phyloP scores from a whole-genome alignment of 1,140 invertebrate species.

The Hirudo medicinalis region DNA sequence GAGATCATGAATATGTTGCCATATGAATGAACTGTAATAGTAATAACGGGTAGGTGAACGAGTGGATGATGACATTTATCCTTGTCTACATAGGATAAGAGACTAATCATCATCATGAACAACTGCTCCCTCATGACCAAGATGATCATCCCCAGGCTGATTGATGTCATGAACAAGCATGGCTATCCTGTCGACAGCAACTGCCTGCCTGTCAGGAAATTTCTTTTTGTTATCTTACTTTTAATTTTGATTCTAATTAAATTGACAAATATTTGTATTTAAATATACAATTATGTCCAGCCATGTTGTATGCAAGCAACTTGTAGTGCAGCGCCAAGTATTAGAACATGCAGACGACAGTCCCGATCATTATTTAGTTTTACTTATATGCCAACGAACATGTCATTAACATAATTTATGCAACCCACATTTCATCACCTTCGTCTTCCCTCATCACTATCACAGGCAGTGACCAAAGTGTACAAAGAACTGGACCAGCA shows the following conservation, averaged over 20 bases:
- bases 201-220: background rate
- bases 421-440: background rate
- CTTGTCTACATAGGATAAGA: slow-evolving; percentile 33
- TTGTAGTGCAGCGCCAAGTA: too few species aligned
- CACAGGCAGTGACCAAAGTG: slow-evolving; percentile 32
- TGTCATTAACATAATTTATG: too few species aligned
- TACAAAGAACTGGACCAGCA: slow-evolving; percentile 40
- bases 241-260: background rate
- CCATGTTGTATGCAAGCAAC: too few species aligned
- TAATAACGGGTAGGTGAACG: background rate
- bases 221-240: background rate
- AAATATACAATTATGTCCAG: too few species aligned
- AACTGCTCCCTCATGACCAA: slow-evolving; percentile 73
- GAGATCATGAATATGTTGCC: too few species aligned
- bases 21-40: too few species aligned
- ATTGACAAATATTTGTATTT: too few species aligned
- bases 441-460: background rate
- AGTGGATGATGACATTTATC: background rate
- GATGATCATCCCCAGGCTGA: slow-evolving; percentile 57
- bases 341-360: too few species aligned
- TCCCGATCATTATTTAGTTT: too few species aligned
- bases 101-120: slow-evolving; percentile 69
- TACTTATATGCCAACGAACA: too few species aligned
- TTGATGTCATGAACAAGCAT: slow-evolving; percentile 49
- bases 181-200: slow-evolving; percentile 51